A percentile compares a stretch with the other conserved stretches of the same genome.
phyloP scores from a whole-genome alignment of 2,888 invertebrate species.

The Euplexia lucipara region DNA sequence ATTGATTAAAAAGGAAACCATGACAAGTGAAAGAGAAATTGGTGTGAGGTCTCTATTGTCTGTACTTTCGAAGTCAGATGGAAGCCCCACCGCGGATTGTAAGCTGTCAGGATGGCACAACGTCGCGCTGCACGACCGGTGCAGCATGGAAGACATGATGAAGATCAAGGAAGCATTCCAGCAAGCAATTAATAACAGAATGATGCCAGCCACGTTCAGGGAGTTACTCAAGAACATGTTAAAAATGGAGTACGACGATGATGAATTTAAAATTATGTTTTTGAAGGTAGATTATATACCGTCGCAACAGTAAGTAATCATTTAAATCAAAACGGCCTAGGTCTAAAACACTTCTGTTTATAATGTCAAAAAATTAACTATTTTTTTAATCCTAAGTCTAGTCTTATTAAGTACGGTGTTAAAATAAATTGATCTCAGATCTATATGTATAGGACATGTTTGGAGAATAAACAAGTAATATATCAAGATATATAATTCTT shows the following conservation, averaged over 20 bases:
- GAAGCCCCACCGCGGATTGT: constrained; percentile 66
- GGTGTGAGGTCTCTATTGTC: constrained; percentile 76
- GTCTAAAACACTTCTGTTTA: too few relatives aligned
- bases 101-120: constrained; percentile 73
- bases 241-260: constrained; percentile 89
- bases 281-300: constrained; percentile 88
- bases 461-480: too few relatives aligned
- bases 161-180: constrained; percentile 87
- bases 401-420: too few relatives aligned
- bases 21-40: constrained; percentile 80
- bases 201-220: constrained; percentile 84
- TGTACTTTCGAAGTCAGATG: constrained; percentile 79
- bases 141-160: constrained; percentile 85
- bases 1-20: constrained; percentile 38
- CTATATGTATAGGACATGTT: too few relatives aligned
- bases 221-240: constrained; percentile 81
- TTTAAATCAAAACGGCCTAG: neutral
- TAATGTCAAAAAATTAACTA: too few relatives aligned
- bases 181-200: constrained; percentile 78
- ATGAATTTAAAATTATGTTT: constrained; percentile 92
- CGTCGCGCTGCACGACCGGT: constrained; percentile 81
- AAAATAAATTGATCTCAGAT: too few relatives aligned
- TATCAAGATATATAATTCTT: too few relatives aligned
- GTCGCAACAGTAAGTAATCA: neutral
- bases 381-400: too few relatives aligned